Base-by-base conservation (phyloP, 2,797 vertebrate species). In the Momotus momota region DNA sequence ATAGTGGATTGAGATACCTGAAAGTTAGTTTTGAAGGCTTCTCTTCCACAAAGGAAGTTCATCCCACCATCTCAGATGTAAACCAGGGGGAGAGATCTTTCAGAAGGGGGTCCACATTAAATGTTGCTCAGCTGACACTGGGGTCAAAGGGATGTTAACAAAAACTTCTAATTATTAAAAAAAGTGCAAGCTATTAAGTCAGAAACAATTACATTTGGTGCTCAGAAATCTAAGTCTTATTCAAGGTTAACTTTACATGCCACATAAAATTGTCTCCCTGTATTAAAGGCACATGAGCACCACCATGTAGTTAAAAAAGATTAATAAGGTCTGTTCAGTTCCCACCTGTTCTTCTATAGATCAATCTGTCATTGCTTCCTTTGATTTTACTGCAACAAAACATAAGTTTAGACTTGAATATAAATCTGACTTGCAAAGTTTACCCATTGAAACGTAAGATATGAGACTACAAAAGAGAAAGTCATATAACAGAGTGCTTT, bases 351-450 rank as follows among this genome's bases (percentile, higher is more conserved):
- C 81, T 27, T 58, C 81, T 64, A 75, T 66, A 93, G 84, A 95
- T 96, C 94, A 81, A 69, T 83, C 91, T 96, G 82, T 94, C 94
- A 86, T 72, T 60, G 82, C 75, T 81, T 78, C 75, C 85, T 94
- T 81, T 91, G 95, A 95, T 97, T 95, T 96, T 88, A 83, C 87
- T 90, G 82, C 89, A 86, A 79, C 89, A 93, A 96, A 95, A 94
- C 87, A 81, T 55, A 95, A 93, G 70, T 94, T 93, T 35, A 81
- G 81, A 90, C 93, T 72, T 35, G 72, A 88, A 69, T 93, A 96
- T 95, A 96, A 94, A 96, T 96, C 93, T 96, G 89, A 90, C 85
- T 95, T 96, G 93, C 93, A 90, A 86, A 95, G 95, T 95, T 96
- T 94, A 94, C 85, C 72, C 87, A 90, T 46, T 96, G 95, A 90